These are phyloP conservation scores for Bombus waltoni DNA, from an alignment of 1,140 invertebrate genomes.

Conservation along the genomic window DNA sequence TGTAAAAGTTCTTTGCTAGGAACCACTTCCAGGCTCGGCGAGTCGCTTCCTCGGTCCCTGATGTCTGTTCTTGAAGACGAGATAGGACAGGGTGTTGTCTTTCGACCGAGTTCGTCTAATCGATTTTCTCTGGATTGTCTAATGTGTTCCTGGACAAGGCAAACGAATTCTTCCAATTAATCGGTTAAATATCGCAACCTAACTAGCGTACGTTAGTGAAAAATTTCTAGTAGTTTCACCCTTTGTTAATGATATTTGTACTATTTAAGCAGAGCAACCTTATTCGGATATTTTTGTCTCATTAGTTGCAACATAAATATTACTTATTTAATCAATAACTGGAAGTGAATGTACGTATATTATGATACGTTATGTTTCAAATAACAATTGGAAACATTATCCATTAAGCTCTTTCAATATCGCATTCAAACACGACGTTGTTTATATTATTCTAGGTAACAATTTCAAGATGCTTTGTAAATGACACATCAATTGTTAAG, in stretches of 20 bases:
- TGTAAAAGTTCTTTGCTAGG: conserved; percentile 76
- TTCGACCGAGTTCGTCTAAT: conserved; percentile 87
- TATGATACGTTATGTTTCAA: too few species aligned
- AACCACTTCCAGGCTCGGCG: conserved; percentile 75
- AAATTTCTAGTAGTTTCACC: not conserved
- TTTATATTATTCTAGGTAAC: too few species aligned
- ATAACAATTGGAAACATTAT: too few species aligned
- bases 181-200: not conserved
- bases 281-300: not conserved
- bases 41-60: conserved; percentile 72
- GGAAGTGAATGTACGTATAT: too few species aligned
- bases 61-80: conserved; percentile 73
- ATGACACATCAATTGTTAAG: conserved; percentile 7
- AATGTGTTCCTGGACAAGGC: conserved; percentile 87
- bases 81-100: conserved; percentile 79
- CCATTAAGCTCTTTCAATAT: not conserved
- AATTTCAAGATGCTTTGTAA: not conserved
- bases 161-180: conserved; percentile 45
- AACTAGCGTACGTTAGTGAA: not conserved
- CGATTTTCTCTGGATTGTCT: conserved; percentile 90
- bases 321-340: not conserved
- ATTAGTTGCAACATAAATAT: not conserved
- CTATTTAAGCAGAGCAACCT: not conserved
- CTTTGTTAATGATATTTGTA: too few species aligned
- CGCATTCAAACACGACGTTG: not conserved